Base-by-base conservation (phyloP, 2,797 vertebrate genomes). In the Hypotaenidia philippensis region DNA sequence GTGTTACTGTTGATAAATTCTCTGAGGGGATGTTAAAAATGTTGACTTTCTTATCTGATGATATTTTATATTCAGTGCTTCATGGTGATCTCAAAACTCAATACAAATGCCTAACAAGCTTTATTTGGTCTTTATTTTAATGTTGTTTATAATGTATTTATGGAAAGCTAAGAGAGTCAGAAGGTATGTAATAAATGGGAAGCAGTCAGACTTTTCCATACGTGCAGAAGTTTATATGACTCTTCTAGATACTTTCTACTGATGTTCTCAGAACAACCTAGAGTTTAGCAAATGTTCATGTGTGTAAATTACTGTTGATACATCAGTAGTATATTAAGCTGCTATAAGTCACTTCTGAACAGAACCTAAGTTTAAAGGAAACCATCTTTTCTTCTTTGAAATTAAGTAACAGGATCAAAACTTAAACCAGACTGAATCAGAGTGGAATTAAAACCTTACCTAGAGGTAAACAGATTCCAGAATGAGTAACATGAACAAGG, bases 1-100 rank as follows among this genome's bases (percentile, higher is more conserved):
- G 25, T 70, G 56, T 56, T 93, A 34, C 22, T 78, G 94, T 90
- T 86, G 47, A 65, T 64, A 77, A 50, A 89, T 93, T 83, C 36
- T 83, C 56, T 64, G 49, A 65, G 72, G 22, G 18, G 56, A 21
- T 66, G 23, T 84, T 87, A 31, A 82, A 88, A 86, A 69, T 4
- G 3, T 71, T 86, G 38, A 13, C 36, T 63, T 63, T 59, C 29
- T 63, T 23, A 72, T 60, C 21, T 90, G 44, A 22, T 83, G 36
- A 31, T 64, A 38, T 55, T 91, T 92, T 87, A 3, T 53, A 23
- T 59, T 90, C 40, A 47, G 31, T 80, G 27, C 63, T 90, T 81
- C 36, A 14, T 16, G 74, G 13, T 26, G 2, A 82, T 77, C 68
- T 89, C 57, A 52, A 64, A 74, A 47, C 17, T 22, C 61, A 79